Conservation (phyloP, 2,113 vertebrate species). For the Recurvirostra avosetta region DNA sequence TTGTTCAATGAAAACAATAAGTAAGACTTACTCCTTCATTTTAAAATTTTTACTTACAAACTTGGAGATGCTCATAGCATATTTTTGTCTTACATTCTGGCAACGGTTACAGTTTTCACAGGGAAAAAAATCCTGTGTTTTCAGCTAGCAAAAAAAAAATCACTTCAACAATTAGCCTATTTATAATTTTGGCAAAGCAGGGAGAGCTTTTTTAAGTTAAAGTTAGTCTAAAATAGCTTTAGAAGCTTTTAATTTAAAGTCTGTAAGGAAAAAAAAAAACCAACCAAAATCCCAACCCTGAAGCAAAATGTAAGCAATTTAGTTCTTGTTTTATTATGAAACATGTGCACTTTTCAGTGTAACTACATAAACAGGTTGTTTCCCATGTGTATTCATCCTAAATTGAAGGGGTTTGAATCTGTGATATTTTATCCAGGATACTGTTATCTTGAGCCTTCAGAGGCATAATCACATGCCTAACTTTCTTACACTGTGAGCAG, state of each 20-base stretch:
- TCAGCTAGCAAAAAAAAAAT: background rate
- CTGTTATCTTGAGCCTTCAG: background rate
- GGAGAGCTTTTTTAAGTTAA: background rate
- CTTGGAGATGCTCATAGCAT: background rate
- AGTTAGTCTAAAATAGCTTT: background rate
- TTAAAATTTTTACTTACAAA: background rate
- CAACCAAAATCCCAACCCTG: background rate
- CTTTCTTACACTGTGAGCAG: background rate
- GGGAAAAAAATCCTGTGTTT: rapidly evolving
- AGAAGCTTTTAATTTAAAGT: background rate
- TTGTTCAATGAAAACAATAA: background rate
- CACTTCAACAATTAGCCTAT: too few relatives aligned
- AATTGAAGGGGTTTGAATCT: background rate
- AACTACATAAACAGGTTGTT: background rate
- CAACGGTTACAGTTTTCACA: background rate
- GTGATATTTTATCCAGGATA: background rate
- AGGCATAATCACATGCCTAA: background rate
- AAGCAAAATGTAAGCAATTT: background rate
- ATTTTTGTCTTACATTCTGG: background rate
- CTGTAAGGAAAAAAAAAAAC: too few relatives aligned
- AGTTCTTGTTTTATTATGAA: background rate
- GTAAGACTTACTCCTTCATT: background rate
- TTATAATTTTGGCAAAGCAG: background rate
- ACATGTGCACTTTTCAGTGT: rapidly evolving
- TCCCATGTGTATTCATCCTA: background rate